phyloP scores from a whole-genome alignment of 1,140 invertebrate species.

The Musca domestica region DNA sequence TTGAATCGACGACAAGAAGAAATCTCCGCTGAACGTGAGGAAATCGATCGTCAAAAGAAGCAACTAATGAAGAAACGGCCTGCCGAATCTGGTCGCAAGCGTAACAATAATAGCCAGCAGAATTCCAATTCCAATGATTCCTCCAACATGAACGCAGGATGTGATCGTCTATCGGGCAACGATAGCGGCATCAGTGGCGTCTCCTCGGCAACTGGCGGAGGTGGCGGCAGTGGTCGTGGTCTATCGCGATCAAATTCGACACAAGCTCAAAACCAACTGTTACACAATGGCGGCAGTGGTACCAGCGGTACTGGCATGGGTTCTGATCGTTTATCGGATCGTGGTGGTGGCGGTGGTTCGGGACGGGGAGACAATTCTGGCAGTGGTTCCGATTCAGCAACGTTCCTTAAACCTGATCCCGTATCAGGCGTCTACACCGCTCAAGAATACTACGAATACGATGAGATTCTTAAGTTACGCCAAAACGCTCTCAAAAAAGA shows the following conservation, averaged over 20 bases:
- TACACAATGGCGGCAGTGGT: constrained; percentile 42
- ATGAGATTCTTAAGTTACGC: constrained; percentile 86
- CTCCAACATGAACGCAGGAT: constrained; percentile 48
- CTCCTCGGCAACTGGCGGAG: constrained; percentile 37
- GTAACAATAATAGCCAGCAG: constrained; percentile 58
- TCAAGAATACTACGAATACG: constrained; percentile 92
- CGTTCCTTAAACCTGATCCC: constrained; percentile 84
- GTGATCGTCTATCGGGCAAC: constrained; percentile 39
- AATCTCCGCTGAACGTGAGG: constrained; percentile 91
- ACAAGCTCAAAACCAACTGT: constrained; percentile 36
- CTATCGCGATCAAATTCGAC: constrained; percentile 42
- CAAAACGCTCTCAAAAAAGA: constrained; percentile 98
- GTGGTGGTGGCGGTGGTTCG: constrained; percentile 51
- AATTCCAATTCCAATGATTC: constrained; percentile 49
- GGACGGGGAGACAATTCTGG: constrained; percentile 46
- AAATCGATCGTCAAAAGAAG: constrained; percentile 96
- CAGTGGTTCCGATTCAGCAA: constrained; percentile 76
- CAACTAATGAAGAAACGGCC: constrained; percentile 91
- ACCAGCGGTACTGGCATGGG: constrained; percentile 44
- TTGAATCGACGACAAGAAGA: constrained; percentile 95
- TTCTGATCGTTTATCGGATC: constrained; percentile 48
- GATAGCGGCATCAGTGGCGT: constrained; percentile 31
- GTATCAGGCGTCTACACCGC: constrained; percentile 73
- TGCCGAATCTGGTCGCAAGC: constrained; percentile 76
- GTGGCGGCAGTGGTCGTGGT: constrained; percentile 36